Evolutionary conservation across 2,888 invertebrate species (phyloP), one percentile per base, ranked within the genome.

Genomic region (Rapana venosa): DNA sequence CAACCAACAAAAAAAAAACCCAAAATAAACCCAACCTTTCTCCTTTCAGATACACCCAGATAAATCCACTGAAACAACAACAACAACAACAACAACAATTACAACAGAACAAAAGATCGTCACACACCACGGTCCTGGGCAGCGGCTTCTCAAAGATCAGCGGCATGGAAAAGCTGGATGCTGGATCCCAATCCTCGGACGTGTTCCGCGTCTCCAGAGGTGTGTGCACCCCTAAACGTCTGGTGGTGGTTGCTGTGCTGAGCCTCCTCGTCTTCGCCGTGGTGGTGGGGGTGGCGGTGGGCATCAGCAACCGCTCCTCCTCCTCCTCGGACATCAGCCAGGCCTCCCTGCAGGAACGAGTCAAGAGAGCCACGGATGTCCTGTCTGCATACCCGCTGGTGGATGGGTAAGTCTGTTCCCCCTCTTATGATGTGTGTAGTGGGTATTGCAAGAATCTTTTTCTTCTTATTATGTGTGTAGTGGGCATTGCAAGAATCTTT

Each of bases 251-350:
- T 35, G 91, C 89, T 22, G 77, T 92, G 32, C 32, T 92, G 58
- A 87, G 90, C 17, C 87, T 92, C 22, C 91, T 90, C 15, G 87
- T 92, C 20, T n/a, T 93, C 32, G 92, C 91, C 20, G 86, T 94
- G 20, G 81, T 92, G 8, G 91, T 93, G 8, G 93, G 88, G n/a
- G 22, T 88, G 88, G 88, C 70, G 4, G 88, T 70, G 36, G 84
- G 84, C 6, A 26, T 88, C n/a, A 88, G 83, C 47, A 47, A 81
- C 66, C n/a, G 84, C 26, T 32, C 66, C 13, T 20, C 47, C 47
- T 20, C 47, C 47, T 47, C 11, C 32, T 26, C 20, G 2, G 88
- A 84, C 66, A 88, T 84, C 13, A n/a, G 70, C 66, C n/a, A 81
- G 20, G 84, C 84, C 6, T 30, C 88, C 26, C 56, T 84, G 22